Base-by-base conservation (phyloP, 2,113 vertebrate genomes). In the Steatornis caripensis region DNA sequence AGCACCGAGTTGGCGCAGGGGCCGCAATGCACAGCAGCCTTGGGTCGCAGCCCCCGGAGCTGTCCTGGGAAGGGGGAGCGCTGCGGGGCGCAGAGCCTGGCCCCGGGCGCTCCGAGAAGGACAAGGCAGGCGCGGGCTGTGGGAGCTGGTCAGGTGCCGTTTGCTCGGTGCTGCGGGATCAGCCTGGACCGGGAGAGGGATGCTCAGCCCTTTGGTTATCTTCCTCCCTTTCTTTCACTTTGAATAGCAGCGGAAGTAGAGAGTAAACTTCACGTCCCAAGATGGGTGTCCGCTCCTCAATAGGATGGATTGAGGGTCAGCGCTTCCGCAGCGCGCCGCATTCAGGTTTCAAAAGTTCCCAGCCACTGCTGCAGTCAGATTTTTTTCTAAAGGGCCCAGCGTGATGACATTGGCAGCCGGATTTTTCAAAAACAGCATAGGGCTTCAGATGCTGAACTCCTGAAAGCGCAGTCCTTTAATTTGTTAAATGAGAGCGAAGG, bases 401-500 rank as follows among this genome's bases (percentile, higher is more conserved):
- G 3, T 90, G 95, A 43, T 74, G 90, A 92, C 93, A 92, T 93
- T 95, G 89, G 66, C 83, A 95, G 95, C 83, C 92, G n/a, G 89
- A 34, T 90, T 90, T 95, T 96, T 96, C 95, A 96, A 92, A 90
- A 90, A 37, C 83, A 84, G 86, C 10, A 0, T 15, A 76, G 90
- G 61, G 49, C 94, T 96, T 96, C 94, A 93, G 96, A 93, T 74
- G 80, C 92, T 68, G 92, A 95, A 97, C 94, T 96, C 95, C 86
- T 87, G 95, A 68, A 86, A 96, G 82, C 79, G 80, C 34, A 81
- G 76, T 69, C 89, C 22, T 95, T 97, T 96, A 89, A 96, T 96
- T 93, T 95, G 96, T 71, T 87, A 96, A 97, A 95, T 95, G 95
- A 97, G 96, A 96, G 93, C 90, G 39, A 95, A 95, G 97, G 95